Conservation (phyloP, 2,888 invertebrate genomes). For the Acholoe squamosa region DNA sequence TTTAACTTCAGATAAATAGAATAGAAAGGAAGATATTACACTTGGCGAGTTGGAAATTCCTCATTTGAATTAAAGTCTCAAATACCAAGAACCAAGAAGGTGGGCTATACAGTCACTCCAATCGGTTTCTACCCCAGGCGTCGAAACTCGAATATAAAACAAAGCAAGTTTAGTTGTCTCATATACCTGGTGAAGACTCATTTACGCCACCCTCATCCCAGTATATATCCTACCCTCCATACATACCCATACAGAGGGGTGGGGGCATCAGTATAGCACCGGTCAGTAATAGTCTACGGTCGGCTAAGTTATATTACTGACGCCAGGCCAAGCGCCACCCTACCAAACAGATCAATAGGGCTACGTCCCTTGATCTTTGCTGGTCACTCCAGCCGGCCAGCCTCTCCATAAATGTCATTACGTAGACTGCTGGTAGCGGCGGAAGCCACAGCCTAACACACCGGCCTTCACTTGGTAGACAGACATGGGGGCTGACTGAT, state of each 20-base stretch:
- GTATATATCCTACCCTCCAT: background rate
- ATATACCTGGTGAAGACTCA: too few relatives aligned
- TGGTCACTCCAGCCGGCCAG: background rate
- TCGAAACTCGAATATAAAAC: too few relatives aligned
- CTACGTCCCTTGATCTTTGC: slow-evolving; percentile 40
- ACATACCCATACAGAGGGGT: background rate
- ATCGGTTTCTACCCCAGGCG: too few relatives aligned
- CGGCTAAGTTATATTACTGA: slow-evolving; percentile 42
- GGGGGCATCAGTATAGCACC: background rate
- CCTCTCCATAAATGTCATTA: slow-evolving; percentile 46
- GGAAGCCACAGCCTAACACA: background rate
- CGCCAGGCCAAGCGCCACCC: background rate
- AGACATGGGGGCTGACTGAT: too few relatives aligned
- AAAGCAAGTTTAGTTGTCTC: too few relatives aligned
- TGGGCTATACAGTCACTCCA: too few relatives aligned
- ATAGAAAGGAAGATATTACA: too few relatives aligned
- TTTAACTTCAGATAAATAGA: too few relatives aligned
- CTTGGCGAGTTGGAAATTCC: too few relatives aligned
- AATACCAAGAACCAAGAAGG: too few relatives aligned
- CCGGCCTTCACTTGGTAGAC: background rate
- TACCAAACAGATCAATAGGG: slow-evolving; percentile 1
- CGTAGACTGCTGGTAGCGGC: background rate
- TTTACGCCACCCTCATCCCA: too few relatives aligned
- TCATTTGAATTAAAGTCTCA: too few relatives aligned
- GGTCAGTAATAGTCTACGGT: background rate